Conservation (phyloP, 2,888 invertebrate species). For the Gastrophysa polygoni region DNA sequence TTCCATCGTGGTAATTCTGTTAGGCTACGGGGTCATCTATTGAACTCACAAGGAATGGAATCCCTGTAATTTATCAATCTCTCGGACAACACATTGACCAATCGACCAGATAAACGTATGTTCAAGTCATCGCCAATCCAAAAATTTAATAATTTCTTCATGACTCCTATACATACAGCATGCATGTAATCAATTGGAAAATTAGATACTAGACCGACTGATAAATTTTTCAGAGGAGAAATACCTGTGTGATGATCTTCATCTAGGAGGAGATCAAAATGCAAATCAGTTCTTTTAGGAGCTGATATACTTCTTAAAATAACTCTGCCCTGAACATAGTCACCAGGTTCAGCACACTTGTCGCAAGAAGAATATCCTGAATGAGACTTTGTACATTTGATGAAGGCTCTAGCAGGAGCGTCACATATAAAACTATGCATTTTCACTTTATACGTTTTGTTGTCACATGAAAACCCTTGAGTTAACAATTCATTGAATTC, state of each 20-base stretch:
- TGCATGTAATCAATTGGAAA: conserved; percentile 26
- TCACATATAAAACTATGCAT: conserved; percentile 21
- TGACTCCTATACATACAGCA: conserved; percentile 18
- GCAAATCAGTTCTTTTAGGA: conserved; percentile 4
- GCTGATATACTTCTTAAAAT: conserved; percentile 1
- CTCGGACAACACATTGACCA: conserved; percentile 12
- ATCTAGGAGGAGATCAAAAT: conserved; percentile 7
- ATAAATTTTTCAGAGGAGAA: neutral
- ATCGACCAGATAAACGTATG: conserved; percentile 10
- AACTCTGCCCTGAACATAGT: conserved; percentile 14
- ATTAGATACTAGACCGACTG: neutral
- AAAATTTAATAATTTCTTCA: conserved; percentile 17
- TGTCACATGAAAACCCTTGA: conserved; percentile 5
- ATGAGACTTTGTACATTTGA: conserved; percentile 26
- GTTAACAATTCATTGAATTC: conserved; percentile 5
- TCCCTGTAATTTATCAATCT: conserved; percentile 3
- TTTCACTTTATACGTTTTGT: conserved; percentile 4
- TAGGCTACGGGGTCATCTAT: conserved; percentile 14
- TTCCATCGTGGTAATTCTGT: conserved; percentile 21
- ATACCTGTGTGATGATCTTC: conserved; percentile 11
- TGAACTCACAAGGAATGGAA: conserved; percentile 19
- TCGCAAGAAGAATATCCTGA: conserved; percentile 23
- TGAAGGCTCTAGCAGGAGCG: conserved; percentile 21
- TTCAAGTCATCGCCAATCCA: conserved; percentile 16
- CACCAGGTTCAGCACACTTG: conserved; percentile 15